Base-by-base conservation (phyloP, 2,797 vertebrate species). In the Lepus oiostolus region DNA sequence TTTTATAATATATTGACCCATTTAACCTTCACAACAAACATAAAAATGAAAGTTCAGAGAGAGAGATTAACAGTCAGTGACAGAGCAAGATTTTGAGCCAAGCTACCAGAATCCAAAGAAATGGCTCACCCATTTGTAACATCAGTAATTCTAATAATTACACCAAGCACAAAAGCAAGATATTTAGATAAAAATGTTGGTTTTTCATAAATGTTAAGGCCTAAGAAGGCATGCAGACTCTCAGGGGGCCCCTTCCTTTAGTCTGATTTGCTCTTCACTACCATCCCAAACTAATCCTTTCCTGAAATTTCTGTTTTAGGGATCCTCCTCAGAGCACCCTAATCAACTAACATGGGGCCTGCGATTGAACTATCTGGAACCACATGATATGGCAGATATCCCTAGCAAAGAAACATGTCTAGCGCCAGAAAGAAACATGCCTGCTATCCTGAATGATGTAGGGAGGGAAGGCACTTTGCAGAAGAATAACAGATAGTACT, bases 81-180 rank as follows among this genome's bases (percentile, higher is more conserved):
- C 7, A 17, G n/a, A 86, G 32, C 54, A 86, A 81, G 62, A 70
- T 35, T 82, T 32, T 70, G 42, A 90, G 72, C 22, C 17, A 38
- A 16, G 26, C 38, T 72, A 7, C 63, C 7, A 74, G 68, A 63
- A 72, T 21, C 67, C 52, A 90, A 72, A 13, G 21, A 13, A 5
- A 11, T 58, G 80, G 54, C 19, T 90, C 22, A 62, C 4, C 58
- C 10, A 82, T 50, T 81, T 72, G 47, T 50, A 82, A 10, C 63
- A 52, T 52, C 28, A 74, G 42, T 83, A 90, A 82, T 28, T 72
- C 77, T 62, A 82, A 50, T 82, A 82, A 90, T 74, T 30, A 82
- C n/a, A 72, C 10, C 30, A 82, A 83, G 74, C 11, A 52, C 28
- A 68, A 83, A 50, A 65, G 42, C 58, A 54, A 90, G 58, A 83